Percentiles rank a stretch among this genome's conserved stretches.
These are phyloP conservation scores for Ochotona curzoniae DNA, from an alignment of 2,113 vertebrate species.

Conservation along the genomic window DNA sequence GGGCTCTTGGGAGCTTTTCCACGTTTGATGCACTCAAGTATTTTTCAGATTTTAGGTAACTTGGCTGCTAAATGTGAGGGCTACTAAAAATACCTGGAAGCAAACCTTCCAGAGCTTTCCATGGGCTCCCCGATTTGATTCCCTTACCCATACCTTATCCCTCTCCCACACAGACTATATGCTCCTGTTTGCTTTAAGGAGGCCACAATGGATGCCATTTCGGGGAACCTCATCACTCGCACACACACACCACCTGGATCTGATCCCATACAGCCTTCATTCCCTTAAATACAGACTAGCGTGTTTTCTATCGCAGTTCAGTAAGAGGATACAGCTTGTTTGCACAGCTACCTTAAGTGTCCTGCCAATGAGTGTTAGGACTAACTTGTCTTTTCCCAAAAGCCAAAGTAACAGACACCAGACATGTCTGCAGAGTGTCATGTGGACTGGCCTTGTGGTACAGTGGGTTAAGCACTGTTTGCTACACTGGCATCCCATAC, in stretches of 20 bases:
- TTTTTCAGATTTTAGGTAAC: background rate
- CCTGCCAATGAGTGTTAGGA: background rate
- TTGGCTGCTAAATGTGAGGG: background rate
- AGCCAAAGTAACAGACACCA: background rate
- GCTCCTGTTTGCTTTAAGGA: background rate
- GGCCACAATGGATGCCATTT: background rate
- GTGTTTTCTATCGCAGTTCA: background rate
- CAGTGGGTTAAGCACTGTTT: no score
- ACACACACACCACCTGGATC: background rate
- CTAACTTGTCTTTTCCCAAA: slow-evolving; percentile 17
- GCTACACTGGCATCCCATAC: no score
- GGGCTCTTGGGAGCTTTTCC: background rate
- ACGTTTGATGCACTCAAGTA: background rate
- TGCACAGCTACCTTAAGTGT: background rate
- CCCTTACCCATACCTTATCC: accelerated
- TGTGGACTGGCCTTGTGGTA: no score
- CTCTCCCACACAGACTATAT: background rate
- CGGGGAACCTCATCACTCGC: background rate
- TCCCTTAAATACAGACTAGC: background rate
- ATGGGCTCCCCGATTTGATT: background rate
- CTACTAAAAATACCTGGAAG: background rate
- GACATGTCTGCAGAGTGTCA: background rate
- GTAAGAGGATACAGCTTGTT: background rate
- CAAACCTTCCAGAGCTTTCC: background rate
- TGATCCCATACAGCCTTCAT: background rate